Conservation (phyloP, 2,113 vertebrate species). For the Cyprinodon brontotheroides region DNA sequence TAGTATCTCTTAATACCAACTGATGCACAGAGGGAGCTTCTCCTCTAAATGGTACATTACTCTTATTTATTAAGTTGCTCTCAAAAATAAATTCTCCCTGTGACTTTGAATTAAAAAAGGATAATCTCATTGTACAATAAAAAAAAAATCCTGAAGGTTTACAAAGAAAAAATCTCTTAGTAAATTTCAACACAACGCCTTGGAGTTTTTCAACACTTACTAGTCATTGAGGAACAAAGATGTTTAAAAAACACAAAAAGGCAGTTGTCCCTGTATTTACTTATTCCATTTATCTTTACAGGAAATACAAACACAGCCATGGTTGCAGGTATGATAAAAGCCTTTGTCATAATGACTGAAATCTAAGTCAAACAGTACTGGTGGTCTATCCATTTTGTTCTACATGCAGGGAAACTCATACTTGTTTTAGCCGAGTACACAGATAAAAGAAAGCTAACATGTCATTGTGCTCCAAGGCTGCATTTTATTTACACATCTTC, state of each 20-base stretch:
- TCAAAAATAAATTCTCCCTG: background rate
- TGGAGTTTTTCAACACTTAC: background rate
- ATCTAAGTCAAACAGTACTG: conserved; percentile 33
- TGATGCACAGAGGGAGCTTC: no score
- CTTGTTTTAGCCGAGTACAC: conserved; percentile 21
- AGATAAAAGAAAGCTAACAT: conserved; percentile 46
- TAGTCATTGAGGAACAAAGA: background rate
- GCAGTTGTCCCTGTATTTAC: background rate
- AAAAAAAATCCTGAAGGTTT: conserved; percentile 1
- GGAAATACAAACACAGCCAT: background rate
- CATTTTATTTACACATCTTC: conserved; percentile 25
- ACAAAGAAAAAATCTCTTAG: conserved; percentile 34
- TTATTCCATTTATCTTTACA: background rate
- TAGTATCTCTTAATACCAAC: no score
- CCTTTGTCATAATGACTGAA: background rate
- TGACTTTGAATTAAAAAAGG: background rate
- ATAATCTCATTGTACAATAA: conserved; percentile 1
- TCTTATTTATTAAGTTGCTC: background rate
- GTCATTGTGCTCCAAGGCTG: background rate
- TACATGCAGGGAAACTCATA: background rate
- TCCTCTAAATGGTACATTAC: background rate
- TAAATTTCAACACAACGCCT: conserved; percentile 5
- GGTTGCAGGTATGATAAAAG: conserved; percentile 2
- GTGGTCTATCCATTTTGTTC: conserved; percentile 34
- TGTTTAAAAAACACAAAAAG: background rate